Base-by-base conservation (phyloP, 2,888 invertebrate species). In the Meiosimyza platycephala region DNA sequence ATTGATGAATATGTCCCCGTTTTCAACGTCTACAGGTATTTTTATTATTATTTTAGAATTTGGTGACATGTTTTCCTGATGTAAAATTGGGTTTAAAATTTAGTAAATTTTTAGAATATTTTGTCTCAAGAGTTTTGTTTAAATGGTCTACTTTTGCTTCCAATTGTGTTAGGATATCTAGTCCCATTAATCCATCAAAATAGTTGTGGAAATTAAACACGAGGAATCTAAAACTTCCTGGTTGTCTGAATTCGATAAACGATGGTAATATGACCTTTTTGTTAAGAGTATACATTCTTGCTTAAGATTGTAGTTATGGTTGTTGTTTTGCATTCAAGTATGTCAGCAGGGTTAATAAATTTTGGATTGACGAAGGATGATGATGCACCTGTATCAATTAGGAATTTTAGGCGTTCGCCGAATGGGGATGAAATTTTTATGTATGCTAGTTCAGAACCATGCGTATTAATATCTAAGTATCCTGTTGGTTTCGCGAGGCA, bases 201-300 rank as follows among this genome's bases (percentile, higher is more conserved):
- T 74, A 75, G 13, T 67, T 72, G 48, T 74, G 74, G 47, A 75
- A 77, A 50, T 72, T 70, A 22, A 76, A 75, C 16, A 76, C 15
- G n/a, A 75, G 63, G n/a, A 74, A 72, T 18, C 55, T 55, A 22
- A 74, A 57, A 54, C 63, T 62, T 6, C 72, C 72, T 18, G 50
- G 15, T 59, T 74, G 54, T 15, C 72, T 66, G 47, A 74, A 73
- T 68, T 73, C 71, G 13, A 63, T 52, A 60, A 73, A 75, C 50
- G 33, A 60, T 4, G 71, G 65, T 40, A 64, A 50, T 3, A 52
- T 71, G n/a, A 72, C 33, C 52, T 74, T 51, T 68, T 66, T 63
- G 40, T 73, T 51, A 33, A 71, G 16, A 33, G 71, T 11, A 28
- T 75, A 67, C n/a, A n/a, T n/a, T n/a, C 12, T 71, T 73, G 47